phyloP scores from a whole-genome alignment of 2,797 vertebrate species.

The Neomorphus geoffroyi region DNA sequence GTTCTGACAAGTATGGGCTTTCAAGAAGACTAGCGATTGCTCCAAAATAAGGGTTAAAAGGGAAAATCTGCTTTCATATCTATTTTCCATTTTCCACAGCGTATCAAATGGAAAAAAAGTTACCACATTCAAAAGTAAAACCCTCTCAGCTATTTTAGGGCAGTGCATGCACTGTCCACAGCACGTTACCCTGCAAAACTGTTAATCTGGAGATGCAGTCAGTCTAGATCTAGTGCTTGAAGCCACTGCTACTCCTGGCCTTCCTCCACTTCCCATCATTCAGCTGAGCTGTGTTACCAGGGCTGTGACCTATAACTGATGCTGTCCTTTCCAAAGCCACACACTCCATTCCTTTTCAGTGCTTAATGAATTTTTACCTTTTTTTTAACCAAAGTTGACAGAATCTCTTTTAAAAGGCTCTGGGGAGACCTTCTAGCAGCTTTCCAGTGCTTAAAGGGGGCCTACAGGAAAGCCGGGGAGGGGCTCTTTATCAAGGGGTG shows the following conservation, averaged over 20 bases:
- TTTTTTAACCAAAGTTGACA: neutral
- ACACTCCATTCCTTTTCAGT: neutral
- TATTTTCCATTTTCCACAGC: neutral
- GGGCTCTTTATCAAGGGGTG: too few species aligned
- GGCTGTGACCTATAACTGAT: neutral
- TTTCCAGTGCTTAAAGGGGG: too few species aligned
- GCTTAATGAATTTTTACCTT: neutral
- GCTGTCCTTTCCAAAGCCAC: neutral
- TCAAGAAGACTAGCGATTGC: neutral
- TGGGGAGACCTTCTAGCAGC: too few species aligned
- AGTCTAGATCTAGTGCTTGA: neutral
- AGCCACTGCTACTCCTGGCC: neutral
- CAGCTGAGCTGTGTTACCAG: neutral
- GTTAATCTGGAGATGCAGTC: neutral
- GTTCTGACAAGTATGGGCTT: neutral
- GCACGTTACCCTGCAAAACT: neutral
- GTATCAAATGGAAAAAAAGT: neutral
- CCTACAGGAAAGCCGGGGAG: too few species aligned
- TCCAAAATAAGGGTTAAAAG: neutral
- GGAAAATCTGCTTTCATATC: neutral
- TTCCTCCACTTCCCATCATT: neutral
- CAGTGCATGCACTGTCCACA: fast-evolving
- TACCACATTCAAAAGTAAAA: neutral
- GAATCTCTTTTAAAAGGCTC: neutral
- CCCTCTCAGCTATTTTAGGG: neutral